phyloP scores from a whole-genome alignment of 2,888 invertebrate species.

The Brachyptera risi region DNA sequence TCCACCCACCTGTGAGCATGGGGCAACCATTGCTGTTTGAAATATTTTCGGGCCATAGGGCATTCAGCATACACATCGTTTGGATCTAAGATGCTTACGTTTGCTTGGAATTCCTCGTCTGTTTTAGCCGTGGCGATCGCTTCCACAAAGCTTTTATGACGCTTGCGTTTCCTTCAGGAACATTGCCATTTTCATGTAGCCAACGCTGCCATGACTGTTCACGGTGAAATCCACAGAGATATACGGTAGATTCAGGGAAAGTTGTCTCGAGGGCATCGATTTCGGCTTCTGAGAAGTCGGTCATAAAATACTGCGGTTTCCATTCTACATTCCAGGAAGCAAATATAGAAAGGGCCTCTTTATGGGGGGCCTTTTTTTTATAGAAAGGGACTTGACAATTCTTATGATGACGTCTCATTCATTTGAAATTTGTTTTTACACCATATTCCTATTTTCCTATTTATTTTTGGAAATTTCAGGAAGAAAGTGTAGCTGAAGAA shows the following conservation, averaged over 20 bases:
- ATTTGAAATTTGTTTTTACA: no score
- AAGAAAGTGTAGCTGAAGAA: no score
- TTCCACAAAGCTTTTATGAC: not conserved
- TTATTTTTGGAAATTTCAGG: no score
- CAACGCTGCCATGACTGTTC: constrained; percentile 1
- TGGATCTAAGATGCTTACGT: not conserved
- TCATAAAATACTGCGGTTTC: not conserved
- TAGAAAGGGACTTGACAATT: no score
- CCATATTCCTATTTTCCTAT: no score
- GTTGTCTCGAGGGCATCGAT: not conserved
- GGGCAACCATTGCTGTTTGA: not conserved
- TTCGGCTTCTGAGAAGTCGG: not conserved
- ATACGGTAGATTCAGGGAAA: not conserved
- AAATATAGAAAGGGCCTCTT: not conserved
- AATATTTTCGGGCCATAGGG: not conserved
- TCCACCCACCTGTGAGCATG: not conserved
- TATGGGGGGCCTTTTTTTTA: no score
- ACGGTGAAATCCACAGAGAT: not conserved
- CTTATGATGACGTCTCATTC: no score
- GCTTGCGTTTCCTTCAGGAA: not conserved
- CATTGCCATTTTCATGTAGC: not conserved
- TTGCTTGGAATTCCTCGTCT: not conserved
- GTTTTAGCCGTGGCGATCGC: not conserved
- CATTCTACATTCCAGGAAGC: not conserved
- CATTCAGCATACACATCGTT: not conserved